A percentile compares a stretch with the other conserved stretches of the same genome.
phyloP scores from a whole-genome alignment of 2,113 vertebrate species.

The Scalopus aquaticus region DNA sequence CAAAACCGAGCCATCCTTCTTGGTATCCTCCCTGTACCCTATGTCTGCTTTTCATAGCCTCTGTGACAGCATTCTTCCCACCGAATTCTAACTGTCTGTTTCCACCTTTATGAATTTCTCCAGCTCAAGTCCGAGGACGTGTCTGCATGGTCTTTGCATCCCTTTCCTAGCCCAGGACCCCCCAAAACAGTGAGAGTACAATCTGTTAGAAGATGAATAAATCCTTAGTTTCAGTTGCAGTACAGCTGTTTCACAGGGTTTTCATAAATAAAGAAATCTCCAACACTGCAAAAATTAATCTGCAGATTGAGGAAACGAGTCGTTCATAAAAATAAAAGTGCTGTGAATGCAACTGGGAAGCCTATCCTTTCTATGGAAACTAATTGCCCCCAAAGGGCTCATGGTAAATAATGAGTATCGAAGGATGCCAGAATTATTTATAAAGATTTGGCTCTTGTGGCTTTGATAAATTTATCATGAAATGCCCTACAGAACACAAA shows the following conservation, averaged over 20 bases:
- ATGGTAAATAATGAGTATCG: neutral
- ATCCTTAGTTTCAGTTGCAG: neutral
- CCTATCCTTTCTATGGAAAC: neutral
- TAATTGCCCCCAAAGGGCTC: neutral
- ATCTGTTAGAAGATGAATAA: neutral
- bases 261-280: constrained; percentile 10
- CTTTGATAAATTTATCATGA: constrained; percentile 40
- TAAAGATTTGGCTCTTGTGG: neutral
- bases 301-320: neutral
- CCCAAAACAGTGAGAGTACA: accelerated
- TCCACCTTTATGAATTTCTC: neutral
- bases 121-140: neutral
- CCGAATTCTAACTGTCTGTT: neutral
- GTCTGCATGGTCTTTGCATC: accelerated
- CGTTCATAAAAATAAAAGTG: constrained; percentile 11
- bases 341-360: neutral
- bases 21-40: neutral
- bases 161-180: neutral
- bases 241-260: neutral
- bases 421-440: constrained; percentile 30
- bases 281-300: neutral
- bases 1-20: neutral
- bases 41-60: neutral
- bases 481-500: neutral
- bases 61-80: neutral